A percentile compares a stretch with the other conserved stretches of the same genome.
phyloP scores from a whole-genome alignment of 1,140 invertebrate genomes.

The Gryllus bimaculatus region DNA sequence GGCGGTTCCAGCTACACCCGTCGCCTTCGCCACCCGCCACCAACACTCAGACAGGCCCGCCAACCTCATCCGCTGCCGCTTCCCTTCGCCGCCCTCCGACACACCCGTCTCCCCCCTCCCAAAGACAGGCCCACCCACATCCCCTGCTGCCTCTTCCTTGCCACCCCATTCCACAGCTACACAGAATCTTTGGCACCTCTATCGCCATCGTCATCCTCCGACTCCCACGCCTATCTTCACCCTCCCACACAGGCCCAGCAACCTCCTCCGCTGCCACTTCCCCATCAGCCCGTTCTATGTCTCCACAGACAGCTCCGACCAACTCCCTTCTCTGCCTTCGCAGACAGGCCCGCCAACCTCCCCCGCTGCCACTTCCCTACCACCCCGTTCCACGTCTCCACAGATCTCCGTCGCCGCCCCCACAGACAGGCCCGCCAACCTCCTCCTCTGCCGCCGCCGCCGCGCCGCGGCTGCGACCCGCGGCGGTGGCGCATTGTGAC shows the following conservation, averaged over 20 bases:
- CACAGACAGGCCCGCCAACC: background rate
- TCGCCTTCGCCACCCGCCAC: no score
- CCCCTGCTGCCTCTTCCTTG: no score
- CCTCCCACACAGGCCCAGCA: background rate
- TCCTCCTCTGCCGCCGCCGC: background rate
- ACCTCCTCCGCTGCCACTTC: background rate
- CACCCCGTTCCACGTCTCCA: background rate
- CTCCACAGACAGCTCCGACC: background rate
- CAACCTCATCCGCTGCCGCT: no score
- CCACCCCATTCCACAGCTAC: no score
- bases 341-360: background rate
- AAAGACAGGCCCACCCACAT: no score
- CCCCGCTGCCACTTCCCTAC: background rate
- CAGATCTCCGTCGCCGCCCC: background rate
- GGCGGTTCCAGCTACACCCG: no score
- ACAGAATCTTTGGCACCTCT: no score
- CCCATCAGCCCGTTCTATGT: background rate
- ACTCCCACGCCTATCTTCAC: background rate
- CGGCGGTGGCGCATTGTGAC: background rate
- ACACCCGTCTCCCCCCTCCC: no score
- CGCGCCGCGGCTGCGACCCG: background rate
- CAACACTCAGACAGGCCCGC: no score
- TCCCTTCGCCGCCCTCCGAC: no score
- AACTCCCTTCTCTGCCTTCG: background rate
- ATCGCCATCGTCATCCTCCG: no score